A percentile compares a stretch with the other conserved stretches of the same genome.
Conservation (phyloP, 2,888 invertebrate genomes). For the Eupeodes luniger region DNA sequence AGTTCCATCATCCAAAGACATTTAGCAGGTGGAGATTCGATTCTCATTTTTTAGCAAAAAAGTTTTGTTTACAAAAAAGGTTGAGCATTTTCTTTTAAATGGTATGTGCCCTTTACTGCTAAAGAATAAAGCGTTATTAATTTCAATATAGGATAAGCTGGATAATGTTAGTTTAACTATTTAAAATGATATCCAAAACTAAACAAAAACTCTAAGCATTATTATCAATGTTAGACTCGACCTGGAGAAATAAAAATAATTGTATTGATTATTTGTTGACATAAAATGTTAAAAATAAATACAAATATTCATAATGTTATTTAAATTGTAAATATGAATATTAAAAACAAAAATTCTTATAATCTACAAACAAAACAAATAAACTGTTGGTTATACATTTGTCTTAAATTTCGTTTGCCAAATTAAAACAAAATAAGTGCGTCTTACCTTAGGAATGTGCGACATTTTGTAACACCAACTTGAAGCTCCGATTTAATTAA, state of each 20-base stretch:
- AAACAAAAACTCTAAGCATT: constrained; percentile 53
- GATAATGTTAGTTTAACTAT: constrained; percentile 9
- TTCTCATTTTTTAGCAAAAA: constrained; percentile 47
- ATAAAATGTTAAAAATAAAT: constrained; percentile 69
- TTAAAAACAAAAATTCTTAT: constrained; percentile 48
- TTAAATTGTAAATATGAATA: constrained; percentile 55
- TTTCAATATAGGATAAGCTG: constrained; percentile 41
- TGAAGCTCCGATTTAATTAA: constrained; percentile 69
- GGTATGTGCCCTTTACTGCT: constrained; percentile 61
- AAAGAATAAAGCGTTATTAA: constrained; percentile 49
- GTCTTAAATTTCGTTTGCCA: constrained; percentile 40
- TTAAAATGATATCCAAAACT: constrained; percentile 51
- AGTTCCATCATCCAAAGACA: constrained; percentile 72
- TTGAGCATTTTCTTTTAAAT: constrained; percentile 49
- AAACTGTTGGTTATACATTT: constrained; percentile 30
- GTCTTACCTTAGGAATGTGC: constrained; percentile 70
- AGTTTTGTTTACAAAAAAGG: constrained; percentile 32
- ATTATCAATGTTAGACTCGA: constrained; percentile 78
- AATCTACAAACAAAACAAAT: constrained; percentile 49
- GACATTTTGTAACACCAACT: constrained; percentile 71
- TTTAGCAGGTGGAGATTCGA: constrained; percentile 71
- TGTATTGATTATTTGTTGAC: constrained; percentile 73
- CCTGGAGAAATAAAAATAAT: constrained; percentile 79
- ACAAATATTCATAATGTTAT: constrained; percentile 52
- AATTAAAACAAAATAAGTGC: constrained; percentile 64